phyloP scores from a whole-genome alignment of 2,113 vertebrate genomes.

The Halcyon senegalensis region DNA sequence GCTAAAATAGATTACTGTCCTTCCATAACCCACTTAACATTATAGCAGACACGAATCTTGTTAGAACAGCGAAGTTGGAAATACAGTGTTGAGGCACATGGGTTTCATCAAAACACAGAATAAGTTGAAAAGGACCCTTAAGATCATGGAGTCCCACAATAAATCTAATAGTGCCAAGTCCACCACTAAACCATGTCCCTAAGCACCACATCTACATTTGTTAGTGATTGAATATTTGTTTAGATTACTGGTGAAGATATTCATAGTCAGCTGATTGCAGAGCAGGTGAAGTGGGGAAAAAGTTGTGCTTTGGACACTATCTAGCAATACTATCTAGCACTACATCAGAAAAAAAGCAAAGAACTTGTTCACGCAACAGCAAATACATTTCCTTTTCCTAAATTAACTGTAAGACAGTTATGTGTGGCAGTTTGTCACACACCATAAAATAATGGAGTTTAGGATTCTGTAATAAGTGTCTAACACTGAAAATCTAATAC shows the following conservation, averaged over 20 bases:
- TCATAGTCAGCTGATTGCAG: neutral
- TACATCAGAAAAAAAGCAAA: neutral
- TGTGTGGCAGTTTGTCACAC: neutral
- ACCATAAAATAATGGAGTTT: neutral
- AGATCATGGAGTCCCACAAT: fast-evolving
- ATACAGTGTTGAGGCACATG: neutral
- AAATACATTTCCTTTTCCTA: neutral
- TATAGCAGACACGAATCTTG: neutral
- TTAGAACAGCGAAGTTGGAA: neutral
- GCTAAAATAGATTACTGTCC: neutral
- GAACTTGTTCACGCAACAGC: neutral
- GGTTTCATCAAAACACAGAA: neutral
- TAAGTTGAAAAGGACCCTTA: neutral
- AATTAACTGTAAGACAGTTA: neutral
- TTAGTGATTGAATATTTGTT: neutral
- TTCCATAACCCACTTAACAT: neutral
- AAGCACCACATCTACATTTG: fast-evolving
- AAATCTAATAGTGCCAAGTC: neutral
- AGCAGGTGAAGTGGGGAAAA: neutral
- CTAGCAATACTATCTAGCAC: neutral
- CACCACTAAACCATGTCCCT: neutral
- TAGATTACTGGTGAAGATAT: neutral
- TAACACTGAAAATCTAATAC: neutral
- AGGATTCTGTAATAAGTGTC: neutral
- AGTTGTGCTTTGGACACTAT: neutral